phyloP scores from a whole-genome alignment of 1,140 invertebrate genomes.

The Yoshiicerus persimilis region DNA sequence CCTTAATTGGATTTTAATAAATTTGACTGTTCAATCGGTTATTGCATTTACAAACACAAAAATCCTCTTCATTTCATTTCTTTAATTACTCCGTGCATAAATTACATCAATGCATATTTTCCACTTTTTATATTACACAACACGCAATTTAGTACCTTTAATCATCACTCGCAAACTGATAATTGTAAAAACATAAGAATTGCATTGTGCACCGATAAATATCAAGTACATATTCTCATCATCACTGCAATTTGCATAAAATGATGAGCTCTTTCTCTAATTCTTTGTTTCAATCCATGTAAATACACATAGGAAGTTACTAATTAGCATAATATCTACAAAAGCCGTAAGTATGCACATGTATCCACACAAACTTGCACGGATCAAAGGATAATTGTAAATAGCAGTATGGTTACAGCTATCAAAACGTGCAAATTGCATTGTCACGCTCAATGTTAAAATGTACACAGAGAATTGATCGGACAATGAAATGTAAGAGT shows the following conservation, averaged over 20 bases:
- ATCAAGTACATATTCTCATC: too few species aligned
- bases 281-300: too few species aligned
- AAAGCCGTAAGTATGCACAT: background rate
- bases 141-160: too few species aligned
- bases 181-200: too few species aligned
- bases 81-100: background rate
- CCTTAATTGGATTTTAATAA: background rate
- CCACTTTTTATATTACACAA: too few species aligned
- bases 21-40: background rate
- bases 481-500: background rate
- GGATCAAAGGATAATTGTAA: background rate
- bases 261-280: too few species aligned
- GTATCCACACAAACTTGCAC: background rate
- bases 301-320: too few species aligned
- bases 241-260: too few species aligned
- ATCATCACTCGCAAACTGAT: too few species aligned
- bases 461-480: background rate
- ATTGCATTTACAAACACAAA: background rate
- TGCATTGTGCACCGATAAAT: too few species aligned
- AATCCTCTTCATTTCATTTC: background rate
- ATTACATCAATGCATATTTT: too few species aligned
- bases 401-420: background rate
- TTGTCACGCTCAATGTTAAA: background rate
- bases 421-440: background rate
- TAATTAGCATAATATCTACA: too few species aligned